Evolutionary conservation across 2,888 invertebrate species (phyloP).

Genomic region (Rhamnusium bicolor): DNA sequence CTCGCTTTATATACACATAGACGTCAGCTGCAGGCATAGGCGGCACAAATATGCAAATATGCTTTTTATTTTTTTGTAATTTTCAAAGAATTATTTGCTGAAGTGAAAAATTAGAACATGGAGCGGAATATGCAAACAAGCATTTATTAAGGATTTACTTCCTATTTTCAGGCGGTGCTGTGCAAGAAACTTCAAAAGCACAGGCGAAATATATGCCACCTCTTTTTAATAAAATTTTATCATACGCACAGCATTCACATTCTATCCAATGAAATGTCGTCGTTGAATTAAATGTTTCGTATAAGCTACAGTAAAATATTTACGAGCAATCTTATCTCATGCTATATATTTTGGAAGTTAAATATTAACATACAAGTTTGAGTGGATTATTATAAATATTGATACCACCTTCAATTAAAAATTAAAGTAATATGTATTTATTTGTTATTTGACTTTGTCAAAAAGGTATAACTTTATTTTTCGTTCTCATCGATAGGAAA

Average conservation of each 20-base stretch:
- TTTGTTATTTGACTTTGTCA: too few relatives aligned
- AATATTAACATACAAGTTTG: not conserved
- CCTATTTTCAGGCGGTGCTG: slow-evolving; percentile 39
- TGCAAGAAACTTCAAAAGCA: slow-evolving; percentile 41
- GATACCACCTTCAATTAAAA: not conserved
- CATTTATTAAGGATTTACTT: slow-evolving; percentile 42
- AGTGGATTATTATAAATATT: not conserved
- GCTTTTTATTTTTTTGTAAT: slow-evolving; percentile 47
- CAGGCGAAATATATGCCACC: slow-evolving; percentile 6
- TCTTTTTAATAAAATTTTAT: slow-evolving; percentile 15
- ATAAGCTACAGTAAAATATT: not conserved
- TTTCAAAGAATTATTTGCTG: slow-evolving; percentile 52
- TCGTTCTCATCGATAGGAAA: too few relatives aligned
- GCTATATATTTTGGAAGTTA: not conserved
- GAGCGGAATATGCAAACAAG: slow-evolving; percentile 43
- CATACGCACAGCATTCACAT: slow-evolving; percentile 1
- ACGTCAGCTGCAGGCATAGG: not conserved
- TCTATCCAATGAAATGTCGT: slow-evolving; percentile 10
- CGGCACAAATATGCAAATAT: not conserved
- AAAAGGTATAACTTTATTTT: too few relatives aligned
- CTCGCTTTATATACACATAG: not conserved
- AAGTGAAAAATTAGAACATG: slow-evolving; percentile 52
- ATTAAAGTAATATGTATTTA: too few relatives aligned
- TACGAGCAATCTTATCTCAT: not conserved
- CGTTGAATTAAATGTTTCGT: slow-evolving; percentile 9